Evolutionary conservation across 2,888 invertebrate species (phyloP).

Genomic region (Formica aserva): DNA sequence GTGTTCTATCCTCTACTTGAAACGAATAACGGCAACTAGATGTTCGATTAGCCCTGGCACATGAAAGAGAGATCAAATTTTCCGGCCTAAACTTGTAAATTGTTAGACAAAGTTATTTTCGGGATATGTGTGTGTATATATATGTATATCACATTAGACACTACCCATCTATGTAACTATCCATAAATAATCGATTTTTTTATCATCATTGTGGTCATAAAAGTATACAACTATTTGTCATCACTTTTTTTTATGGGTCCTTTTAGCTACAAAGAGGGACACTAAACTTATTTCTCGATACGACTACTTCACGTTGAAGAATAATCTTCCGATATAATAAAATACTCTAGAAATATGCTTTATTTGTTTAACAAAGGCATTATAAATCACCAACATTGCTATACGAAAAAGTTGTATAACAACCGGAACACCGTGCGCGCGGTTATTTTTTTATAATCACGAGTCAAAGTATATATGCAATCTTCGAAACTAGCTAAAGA

Average conservation of each 20-base stretch:
- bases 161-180: conserved; percentile 71
- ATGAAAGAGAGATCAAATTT: conserved; percentile 27
- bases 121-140: conserved; percentile 36
- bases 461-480: not conserved
- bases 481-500: conserved; percentile 12
- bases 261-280: conserved; percentile 22
- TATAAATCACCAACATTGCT: conserved; percentile 16
- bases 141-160: conserved; percentile 72
- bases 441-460: not conserved
- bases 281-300: conserved; percentile 9
- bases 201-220: conserved; percentile 66
- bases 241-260: conserved; percentile 34
- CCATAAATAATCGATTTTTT: conserved; percentile 71
- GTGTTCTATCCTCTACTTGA: not conserved
- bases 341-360: conserved; percentile 25
- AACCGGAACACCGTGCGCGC: not conserved
- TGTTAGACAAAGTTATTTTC: conserved; percentile 75
- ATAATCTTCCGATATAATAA: conserved; percentile 3
- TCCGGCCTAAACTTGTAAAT: conserved; percentile 68
- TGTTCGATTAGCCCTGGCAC: not conserved
- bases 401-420: not conserved
- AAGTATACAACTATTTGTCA: conserved; percentile 61
- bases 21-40: conserved; percentile 10
- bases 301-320: not conserved
- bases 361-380: conserved; percentile 27